Conservation (phyloP, 2,797 vertebrate genomes). For the Macropus fuliginosus region DNA sequence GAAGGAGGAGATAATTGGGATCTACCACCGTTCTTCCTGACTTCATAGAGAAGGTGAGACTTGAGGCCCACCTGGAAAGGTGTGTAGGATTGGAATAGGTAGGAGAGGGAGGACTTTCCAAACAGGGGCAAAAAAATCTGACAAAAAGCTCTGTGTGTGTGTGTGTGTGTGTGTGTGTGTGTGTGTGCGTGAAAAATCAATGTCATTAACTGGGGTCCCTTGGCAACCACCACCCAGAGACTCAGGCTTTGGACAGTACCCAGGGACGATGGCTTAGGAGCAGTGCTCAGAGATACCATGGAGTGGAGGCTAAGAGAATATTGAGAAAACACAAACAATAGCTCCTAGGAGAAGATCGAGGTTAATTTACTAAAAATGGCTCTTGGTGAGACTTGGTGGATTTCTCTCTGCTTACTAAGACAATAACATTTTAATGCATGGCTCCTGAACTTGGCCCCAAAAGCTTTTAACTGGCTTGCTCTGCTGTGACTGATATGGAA, state of each 20-base stretch:
- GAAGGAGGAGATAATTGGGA: not conserved
- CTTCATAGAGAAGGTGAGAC: not conserved
- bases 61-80: not conserved
- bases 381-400: not conserved
- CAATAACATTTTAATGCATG: not conserved
- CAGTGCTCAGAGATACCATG: not conserved
- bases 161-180: not conserved
- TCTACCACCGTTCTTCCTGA: not conserved
- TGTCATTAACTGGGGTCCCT: not conserved
- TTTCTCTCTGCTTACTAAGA: not conserved
- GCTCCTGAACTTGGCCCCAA: not conserved
- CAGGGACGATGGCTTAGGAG: not conserved
- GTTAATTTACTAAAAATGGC: not conserved
- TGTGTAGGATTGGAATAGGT: not conserved
- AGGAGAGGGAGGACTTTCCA: not conserved
- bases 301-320: not conserved
- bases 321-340: not conserved
- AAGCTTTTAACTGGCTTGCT: not conserved
- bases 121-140: not conserved
- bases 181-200: not conserved
- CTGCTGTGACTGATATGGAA: not conserved
- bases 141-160: not conserved
- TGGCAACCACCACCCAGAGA: not conserved
- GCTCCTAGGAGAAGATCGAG: not conserved
- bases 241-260: not conserved